phyloP scores from a whole-genome alignment of 1,140 invertebrate species.

The Drosophila pseudoobscura region DNA sequence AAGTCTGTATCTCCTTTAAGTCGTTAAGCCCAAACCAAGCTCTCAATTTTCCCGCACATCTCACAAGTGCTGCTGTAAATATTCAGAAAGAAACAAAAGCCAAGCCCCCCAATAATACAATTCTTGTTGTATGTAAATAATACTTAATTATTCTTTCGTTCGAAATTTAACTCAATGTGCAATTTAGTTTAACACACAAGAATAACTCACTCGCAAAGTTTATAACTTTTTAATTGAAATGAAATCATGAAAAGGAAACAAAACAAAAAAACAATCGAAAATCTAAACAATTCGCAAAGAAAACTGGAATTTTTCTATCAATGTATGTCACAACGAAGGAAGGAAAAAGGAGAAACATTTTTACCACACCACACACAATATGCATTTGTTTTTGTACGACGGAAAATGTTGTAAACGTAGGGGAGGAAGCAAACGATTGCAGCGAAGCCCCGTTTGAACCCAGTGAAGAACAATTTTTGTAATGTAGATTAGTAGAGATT shows the following conservation, averaged over 20 bases:
- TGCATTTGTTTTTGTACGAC: conserved; percentile 56
- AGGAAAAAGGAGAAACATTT: conserved; percentile 14
- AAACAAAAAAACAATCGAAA: background rate
- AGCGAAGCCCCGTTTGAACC: conserved; percentile 18
- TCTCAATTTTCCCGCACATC: conserved; percentile 54
- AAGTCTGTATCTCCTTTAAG: conserved; percentile 25
- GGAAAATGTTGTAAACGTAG: conserved; percentile 43
- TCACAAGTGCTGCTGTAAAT: conserved; percentile 70
- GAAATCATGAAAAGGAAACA: conserved; percentile 5
- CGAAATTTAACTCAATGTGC: conserved; percentile 80
- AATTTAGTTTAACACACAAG: conserved; percentile 73
- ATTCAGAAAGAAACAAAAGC: conserved; percentile 33
- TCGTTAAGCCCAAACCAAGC: conserved; percentile 34
- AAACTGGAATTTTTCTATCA: conserved; percentile 31
- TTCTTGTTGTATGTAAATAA: conserved; percentile 73
- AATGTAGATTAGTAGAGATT: conserved; percentile 59
- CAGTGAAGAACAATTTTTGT: conserved; percentile 61
- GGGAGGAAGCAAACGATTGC: background rate
- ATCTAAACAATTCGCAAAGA: background rate
- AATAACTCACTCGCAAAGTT: conserved; percentile 31
- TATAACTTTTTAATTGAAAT: conserved; percentile 29
- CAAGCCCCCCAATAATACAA: conserved; percentile 55
- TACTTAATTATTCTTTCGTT: conserved; percentile 65
- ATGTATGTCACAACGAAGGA: conserved; percentile 53
- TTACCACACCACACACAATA: conserved; percentile 20